phyloP scores from a whole-genome alignment of 2,888 invertebrate genomes.

The Anaspis maculata region DNA sequence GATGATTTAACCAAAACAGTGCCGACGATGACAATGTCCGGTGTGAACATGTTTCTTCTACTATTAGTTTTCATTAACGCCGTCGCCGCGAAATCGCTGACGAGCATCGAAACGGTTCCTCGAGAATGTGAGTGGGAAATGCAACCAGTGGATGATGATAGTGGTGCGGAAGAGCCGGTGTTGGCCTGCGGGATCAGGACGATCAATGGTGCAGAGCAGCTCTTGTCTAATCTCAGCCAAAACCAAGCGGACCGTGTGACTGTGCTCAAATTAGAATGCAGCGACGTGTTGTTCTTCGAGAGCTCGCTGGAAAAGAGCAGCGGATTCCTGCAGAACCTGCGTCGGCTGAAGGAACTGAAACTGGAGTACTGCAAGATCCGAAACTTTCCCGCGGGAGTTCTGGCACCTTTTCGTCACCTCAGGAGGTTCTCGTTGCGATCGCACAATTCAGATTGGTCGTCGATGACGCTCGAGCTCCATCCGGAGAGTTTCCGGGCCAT shows the following conservation, averaged over 20 bases:
- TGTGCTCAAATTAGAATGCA: constrained; percentile 62
- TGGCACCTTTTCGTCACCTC: constrained; percentile 59
- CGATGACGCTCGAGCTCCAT: constrained; percentile 67
- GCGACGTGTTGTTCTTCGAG: constrained; percentile 66
- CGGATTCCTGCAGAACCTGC: constrained; percentile 51
- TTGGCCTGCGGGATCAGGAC: constrained; percentile 64
- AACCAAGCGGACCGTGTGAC: constrained; percentile 61
- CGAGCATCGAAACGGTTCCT: constrained; percentile 53
- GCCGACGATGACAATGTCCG: too few species aligned
- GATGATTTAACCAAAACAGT: constrained; percentile 19
- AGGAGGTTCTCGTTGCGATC: constrained; percentile 60
- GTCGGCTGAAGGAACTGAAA: constrained; percentile 57
- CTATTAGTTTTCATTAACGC: constrained; percentile 20
- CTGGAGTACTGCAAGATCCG: constrained; percentile 73
- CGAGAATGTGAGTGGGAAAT: constrained; percentile 65
- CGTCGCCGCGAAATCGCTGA: constrained; percentile 33
- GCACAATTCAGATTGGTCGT: constrained; percentile 72
- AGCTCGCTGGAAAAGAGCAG: constrained; percentile 51
- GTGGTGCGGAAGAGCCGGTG: constrained; percentile 47
- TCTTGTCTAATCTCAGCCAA: constrained; percentile 61
- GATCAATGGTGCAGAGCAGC: constrained; percentile 59
- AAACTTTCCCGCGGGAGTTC: constrained; percentile 61
- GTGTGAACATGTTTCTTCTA: constrained; percentile 22
- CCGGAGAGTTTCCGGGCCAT: constrained; percentile 63
- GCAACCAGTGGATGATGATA: constrained; percentile 47